phyloP scores from a whole-genome alignment of 2,888 invertebrate genomes.

The Mechanitis messenoides region DNA sequence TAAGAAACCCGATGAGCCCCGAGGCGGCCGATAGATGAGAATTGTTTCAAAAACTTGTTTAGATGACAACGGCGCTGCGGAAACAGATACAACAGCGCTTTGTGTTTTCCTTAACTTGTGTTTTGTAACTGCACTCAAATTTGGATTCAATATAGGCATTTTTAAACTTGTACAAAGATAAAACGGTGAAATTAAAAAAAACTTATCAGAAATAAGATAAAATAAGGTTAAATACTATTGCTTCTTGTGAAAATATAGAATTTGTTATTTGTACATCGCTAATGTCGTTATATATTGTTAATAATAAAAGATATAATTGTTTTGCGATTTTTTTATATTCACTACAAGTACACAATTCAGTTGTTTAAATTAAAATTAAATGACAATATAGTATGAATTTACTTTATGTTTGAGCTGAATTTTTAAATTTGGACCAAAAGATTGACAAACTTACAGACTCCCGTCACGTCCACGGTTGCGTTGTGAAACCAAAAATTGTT shows the following conservation, averaged over 20 bases:
- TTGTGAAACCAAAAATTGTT: constrained; percentile 44
- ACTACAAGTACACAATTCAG: background rate
- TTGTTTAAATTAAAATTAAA: background rate
- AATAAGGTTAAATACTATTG: too few relatives aligned
- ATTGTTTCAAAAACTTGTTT: constrained; percentile 51
- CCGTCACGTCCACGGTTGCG: constrained; percentile 32
- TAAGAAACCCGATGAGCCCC: constrained; percentile 45
- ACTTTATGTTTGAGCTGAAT: background rate
- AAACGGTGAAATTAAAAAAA: background rate
- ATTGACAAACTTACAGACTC: constrained; percentile 11
- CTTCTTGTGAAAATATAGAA: too few relatives aligned
- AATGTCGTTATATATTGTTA: too few relatives aligned
- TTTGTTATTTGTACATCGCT: too few relatives aligned
- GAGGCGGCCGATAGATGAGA: constrained; percentile 44
- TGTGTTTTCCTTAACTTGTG: constrained; percentile 2
- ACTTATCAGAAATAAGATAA: background rate
- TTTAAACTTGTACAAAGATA: background rate
- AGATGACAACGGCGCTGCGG: constrained; percentile 24
- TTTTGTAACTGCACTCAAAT: background rate
- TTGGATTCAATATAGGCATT: background rate
- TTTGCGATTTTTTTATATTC: too few relatives aligned
- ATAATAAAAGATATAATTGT: too few relatives aligned
- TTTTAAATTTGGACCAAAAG: background rate
- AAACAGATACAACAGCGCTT: constrained; percentile 7
- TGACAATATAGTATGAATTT: background rate